Conservation (phyloP, 1,140 invertebrate genomes). For the roundworm (Caenorhabditis elegans) region DNA sequence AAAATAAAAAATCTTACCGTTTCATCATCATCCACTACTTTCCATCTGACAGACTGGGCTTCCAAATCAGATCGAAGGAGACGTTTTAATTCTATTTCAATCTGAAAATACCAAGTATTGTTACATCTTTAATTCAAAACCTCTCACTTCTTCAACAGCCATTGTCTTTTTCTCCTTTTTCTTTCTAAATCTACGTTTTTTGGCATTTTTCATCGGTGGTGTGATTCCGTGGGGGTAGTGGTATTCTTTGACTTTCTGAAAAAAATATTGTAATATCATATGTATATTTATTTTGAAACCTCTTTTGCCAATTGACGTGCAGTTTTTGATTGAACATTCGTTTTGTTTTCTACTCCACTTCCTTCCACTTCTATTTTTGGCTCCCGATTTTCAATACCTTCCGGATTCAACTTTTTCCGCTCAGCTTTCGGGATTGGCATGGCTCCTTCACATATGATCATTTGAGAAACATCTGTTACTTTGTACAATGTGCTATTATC, state of each 20-base stretch:
- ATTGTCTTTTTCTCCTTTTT: slow-evolving; percentile 62
- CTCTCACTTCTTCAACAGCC: slow-evolving; percentile 53
- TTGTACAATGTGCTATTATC: slow-evolving; percentile 39
- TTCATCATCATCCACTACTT: not conserved
- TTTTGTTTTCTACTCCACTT: not conserved
- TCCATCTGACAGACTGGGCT: not conserved
- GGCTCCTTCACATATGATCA: not conserved
- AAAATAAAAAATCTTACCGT: not conserved
- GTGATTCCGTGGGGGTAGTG: slow-evolving; percentile 58
- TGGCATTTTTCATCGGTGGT: slow-evolving; percentile 55
- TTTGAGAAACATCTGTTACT: not conserved
- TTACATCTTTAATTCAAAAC: not conserved
- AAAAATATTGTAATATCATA: too few species aligned
- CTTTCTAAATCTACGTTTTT: slow-evolving; percentile 55
- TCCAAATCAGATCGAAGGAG: not conserved
- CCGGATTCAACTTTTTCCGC: not conserved
- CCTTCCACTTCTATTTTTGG: not conserved
- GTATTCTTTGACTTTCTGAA: slow-evolving; percentile 50
- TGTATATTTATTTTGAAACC: not conserved
- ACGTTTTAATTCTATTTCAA: not conserved
- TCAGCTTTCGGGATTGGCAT: not conserved
- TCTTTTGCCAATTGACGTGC: not conserved
- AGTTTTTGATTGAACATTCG: not conserved
- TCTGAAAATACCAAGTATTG: not conserved
- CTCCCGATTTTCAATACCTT: not conserved